Percentiles rank a stretch among this genome's conserved stretches.
Evolutionary conservation across 2,113 vertebrate species (phyloP).

Genomic region (Gadus macrocephalus): DNA sequence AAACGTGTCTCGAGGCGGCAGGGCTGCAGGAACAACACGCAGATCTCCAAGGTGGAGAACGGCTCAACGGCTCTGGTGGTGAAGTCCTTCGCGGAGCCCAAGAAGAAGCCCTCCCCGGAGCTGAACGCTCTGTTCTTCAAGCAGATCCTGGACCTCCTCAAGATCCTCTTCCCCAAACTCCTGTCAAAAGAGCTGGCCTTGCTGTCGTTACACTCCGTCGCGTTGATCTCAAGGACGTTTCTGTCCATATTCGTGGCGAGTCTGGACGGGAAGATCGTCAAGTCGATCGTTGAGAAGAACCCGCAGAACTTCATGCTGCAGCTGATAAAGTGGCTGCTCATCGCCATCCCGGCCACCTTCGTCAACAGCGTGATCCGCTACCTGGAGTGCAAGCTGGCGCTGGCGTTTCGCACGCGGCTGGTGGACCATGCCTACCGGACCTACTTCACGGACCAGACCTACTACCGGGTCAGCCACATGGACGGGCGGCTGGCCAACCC

Average conservation of each 20-base stretch:
- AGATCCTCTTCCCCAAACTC: slow-evolving; percentile 87
- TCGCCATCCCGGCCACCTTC: slow-evolving; percentile 95
- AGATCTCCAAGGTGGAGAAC: slow-evolving; percentile 46
- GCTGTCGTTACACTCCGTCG: slow-evolving; percentile 88
- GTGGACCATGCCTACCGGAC: slow-evolving; percentile 89
- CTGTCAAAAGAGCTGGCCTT: slow-evolving; percentile 83
- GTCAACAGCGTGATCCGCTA: slow-evolving; percentile 97
- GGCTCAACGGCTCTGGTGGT: slow-evolving; percentile 41
- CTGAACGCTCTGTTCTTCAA: slow-evolving; percentile 84
- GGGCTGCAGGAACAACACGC: neutral
- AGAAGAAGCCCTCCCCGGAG: slow-evolving; percentile 69
- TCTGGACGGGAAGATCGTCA: slow-evolving; percentile 94
- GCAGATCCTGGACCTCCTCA: slow-evolving; percentile 85
- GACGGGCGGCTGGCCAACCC: slow-evolving; percentile 92
- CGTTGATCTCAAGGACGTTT: slow-evolving; percentile 94
- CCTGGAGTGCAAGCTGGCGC: slow-evolving; percentile 91
- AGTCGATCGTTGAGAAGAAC: slow-evolving; percentile 92
- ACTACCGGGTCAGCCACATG: slow-evolving; percentile 94
- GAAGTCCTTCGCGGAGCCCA: neutral
- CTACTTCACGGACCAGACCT: slow-evolving; percentile 93
- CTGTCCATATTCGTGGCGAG: slow-evolving; percentile 95
- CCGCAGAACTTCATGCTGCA: slow-evolving; percentile 83
- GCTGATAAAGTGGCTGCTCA: slow-evolving; percentile 91
- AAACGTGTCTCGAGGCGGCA: slow-evolving; percentile 61
- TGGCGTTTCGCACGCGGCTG: slow-evolving; percentile 92